A percentile compares a stretch with the other conserved stretches of the same genome.
phyloP scores from a whole-genome alignment of 2,888 invertebrate genomes.

The Brachyptera putata region DNA sequence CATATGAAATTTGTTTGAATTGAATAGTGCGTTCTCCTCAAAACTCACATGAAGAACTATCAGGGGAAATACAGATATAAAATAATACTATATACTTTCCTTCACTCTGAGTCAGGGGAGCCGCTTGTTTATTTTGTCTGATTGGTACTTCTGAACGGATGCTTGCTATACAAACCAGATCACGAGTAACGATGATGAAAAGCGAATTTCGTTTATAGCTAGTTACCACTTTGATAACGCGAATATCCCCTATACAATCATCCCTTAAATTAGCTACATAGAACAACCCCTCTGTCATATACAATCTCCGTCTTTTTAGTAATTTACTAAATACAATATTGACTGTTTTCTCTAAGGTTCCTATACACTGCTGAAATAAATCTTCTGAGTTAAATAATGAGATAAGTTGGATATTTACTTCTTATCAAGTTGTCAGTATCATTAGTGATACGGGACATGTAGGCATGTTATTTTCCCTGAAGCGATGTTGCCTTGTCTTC shows the following conservation, averaged over 20 bases:
- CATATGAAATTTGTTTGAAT: too few species aligned
- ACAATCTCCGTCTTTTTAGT: constrained; percentile 1
- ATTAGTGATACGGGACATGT: too few species aligned
- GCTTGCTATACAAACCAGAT: too few species aligned
- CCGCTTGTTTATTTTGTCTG: constrained; percentile 5
- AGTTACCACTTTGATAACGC: constrained; percentile 12
- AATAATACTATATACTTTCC: not conserved
- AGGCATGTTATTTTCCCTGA: too few species aligned
- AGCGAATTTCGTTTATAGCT: constrained; percentile 2
- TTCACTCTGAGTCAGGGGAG: not conserved
- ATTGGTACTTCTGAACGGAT: not conserved
- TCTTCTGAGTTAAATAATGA: too few species aligned
- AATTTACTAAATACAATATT: constrained; percentile 16
- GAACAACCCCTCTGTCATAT: not conserved
- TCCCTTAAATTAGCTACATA: not conserved
- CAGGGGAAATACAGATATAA: too few species aligned
- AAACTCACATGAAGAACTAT: too few species aligned
- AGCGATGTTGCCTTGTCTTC: too few species aligned
- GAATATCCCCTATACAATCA: constrained; percentile 1
- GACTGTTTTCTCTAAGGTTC: constrained; percentile 11
- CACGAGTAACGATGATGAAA: not conserved
- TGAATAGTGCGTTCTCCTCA: too few species aligned
- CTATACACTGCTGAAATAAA: too few species aligned
- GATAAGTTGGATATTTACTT: not conserved
- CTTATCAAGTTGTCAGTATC: too few species aligned